Percentiles rank a stretch among this genome's conserved stretches.
These are phyloP conservation scores for Cottoperca gobio DNA, from an alignment of 2,797 vertebrate genomes.

Conservation along the genomic window DNA sequence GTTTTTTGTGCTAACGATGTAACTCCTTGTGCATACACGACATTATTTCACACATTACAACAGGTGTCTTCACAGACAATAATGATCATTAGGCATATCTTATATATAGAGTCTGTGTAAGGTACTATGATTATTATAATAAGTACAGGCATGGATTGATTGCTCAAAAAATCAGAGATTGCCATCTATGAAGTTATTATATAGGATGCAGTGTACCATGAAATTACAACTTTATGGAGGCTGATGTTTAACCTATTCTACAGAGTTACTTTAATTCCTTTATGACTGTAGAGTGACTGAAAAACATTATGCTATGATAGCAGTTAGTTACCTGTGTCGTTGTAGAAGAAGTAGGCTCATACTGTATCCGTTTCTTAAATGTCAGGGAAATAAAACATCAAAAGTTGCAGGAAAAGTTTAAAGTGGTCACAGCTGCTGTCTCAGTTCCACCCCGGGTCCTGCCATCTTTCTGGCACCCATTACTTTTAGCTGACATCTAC, in stretches of 20 bases:
- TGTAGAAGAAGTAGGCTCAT: neutral
- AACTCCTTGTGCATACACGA: neutral
- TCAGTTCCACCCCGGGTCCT: neutral
- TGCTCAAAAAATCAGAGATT: slow-evolving; percentile 3
- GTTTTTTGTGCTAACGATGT: slow-evolving; percentile 4
- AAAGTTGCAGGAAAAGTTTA: slow-evolving; percentile 5
- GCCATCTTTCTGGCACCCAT: neutral
- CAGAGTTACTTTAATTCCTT: neutral
- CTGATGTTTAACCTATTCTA: neutral
- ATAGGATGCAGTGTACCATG: neutral
- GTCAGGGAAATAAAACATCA: slow-evolving; percentile 21
- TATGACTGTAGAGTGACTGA: neutral
- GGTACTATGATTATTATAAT: slow-evolving; percentile 5
- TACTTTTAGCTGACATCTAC: slow-evolving; percentile 41
- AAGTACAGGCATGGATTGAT: slow-evolving; percentile 26
- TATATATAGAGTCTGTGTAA: slow-evolving; percentile 1
- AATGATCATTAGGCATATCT: neutral
- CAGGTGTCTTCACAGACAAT: slow-evolving; percentile 4
- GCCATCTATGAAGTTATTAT: neutral
- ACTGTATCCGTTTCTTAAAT: neutral
- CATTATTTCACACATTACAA: slow-evolving; percentile 8
- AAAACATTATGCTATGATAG: neutral
- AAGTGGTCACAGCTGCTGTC: slow-evolving; percentile 12
- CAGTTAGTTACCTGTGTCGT: neutral
- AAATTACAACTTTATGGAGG: neutral